These are phyloP conservation scores for Linyphia triangularis DNA, from an alignment of 2,888 invertebrate species.

Conservation along the genomic window DNA sequence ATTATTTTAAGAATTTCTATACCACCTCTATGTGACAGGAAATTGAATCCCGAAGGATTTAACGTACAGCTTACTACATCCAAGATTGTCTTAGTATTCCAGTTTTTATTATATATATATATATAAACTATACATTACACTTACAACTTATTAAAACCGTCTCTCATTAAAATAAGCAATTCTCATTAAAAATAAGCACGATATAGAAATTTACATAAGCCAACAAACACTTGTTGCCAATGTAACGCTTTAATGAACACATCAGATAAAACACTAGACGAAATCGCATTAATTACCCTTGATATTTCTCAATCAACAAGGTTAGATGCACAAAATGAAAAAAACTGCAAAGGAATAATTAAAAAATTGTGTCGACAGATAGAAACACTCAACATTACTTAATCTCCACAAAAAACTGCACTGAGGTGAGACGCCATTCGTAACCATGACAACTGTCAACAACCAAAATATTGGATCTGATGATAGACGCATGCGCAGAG, in stretches of 20 bases:
- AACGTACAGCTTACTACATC: too few species aligned
- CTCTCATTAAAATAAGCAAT: too few species aligned
- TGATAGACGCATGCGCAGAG: constrained; percentile 3
- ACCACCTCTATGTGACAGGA: too few species aligned
- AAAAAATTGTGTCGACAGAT: not conserved
- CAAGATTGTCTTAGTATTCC: too few species aligned
- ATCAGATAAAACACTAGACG: not conserved
- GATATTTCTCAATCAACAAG: not conserved
- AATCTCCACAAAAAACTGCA: not conserved
- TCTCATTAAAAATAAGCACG: too few species aligned
- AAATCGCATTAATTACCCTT: not conserved
- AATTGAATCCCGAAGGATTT: too few species aligned
- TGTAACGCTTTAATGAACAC: not conserved
- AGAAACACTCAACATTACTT: not conserved
- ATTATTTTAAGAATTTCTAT: too few species aligned
- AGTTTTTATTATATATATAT: too few species aligned
- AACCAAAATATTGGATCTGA: constrained; percentile 23
- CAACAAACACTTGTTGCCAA: not conserved
- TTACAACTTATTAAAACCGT: too few species aligned
- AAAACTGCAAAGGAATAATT: too few species aligned
- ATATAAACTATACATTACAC: too few species aligned
- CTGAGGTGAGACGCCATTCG: not conserved
- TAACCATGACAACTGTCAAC: constrained; percentile 32
- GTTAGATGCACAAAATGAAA: not conserved
- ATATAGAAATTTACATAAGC: too few species aligned